These are phyloP conservation scores for Ooceraea biroi DNA, from an alignment of 1,140 invertebrate genomes.

Conservation along the genomic window DNA sequence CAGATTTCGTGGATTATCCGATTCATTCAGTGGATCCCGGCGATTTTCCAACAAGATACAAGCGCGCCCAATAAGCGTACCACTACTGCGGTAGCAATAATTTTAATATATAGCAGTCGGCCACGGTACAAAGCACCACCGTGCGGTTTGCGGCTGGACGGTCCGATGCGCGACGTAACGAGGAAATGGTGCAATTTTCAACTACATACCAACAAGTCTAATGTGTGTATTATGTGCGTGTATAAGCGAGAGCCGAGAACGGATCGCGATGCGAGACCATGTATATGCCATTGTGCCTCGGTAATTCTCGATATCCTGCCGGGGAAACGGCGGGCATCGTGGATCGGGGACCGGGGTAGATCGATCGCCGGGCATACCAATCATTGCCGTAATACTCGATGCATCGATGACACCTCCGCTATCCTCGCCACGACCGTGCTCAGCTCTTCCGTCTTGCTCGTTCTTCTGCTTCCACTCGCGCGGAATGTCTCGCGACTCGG, in stretches of 20 bases:
- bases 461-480: conserved; percentile 12
- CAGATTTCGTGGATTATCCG: conserved; percentile 10
- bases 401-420: conserved; percentile 51
- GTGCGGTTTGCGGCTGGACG: conserved; percentile 82
- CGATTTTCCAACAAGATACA: conserved; percentile 9
- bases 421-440: conserved; percentile 20
- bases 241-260: conserved; percentile 38
- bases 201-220: conserved; percentile 76
- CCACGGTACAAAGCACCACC: conserved; percentile 61
- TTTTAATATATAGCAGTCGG: conserved; percentile 73
- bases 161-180: conserved; percentile 77
- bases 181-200: conserved; percentile 74
- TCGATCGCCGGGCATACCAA: conserved; percentile 59
- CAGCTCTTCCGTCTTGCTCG: conserved; percentile 41
- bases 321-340: conserved; percentile 10
- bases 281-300: conserved; percentile 67
- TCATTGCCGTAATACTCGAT: conserved; percentile 60
- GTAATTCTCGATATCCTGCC: conserved; percentile 76
- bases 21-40: conserved; percentile 1
- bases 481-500: conserved; percentile 3
- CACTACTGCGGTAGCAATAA: conserved; percentile 59
- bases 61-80: not conserved
- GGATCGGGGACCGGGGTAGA: conserved; percentile 22
- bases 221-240: conserved; percentile 64
- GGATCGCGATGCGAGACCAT: conserved; percentile 53